Evolutionary conservation across 2,888 invertebrate genomes (phyloP), one percentile per base, ranked within the genome.

Genomic region (Synanthedon tipuliformis): DNA sequence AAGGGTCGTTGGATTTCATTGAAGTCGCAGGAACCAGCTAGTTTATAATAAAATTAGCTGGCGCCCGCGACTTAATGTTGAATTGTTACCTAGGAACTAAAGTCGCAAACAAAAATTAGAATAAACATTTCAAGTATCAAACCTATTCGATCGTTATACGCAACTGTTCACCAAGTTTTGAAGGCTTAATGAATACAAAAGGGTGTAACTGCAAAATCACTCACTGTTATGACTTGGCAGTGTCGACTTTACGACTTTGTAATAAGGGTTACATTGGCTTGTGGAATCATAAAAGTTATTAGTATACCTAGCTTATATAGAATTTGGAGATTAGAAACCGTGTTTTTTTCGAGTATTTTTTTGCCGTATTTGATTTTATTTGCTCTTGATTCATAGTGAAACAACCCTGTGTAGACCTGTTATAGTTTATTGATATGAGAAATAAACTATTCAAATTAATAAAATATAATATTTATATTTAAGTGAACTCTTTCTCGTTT

Each of bases 291-390:
- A 59, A 70, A 76, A 79, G 78, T 80, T 83, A 83, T 85, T 83
- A 84, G 81, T 81, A 71, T 68, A 72, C 67, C 64, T 68, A 73
- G 75, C 73, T 75, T 75, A 78, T 76, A 78, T 72, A 78, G 75
- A 80, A 81, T 83, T 85, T 75, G 73, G 70, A 81, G 81, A 84
- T 85, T 86, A 85, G 81, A 78, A 81, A 78, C 69, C 71, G 59
- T 69, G 63, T 73, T 75, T 75, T 72, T 78, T 70, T 68, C 60
- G 64, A 61, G 64, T 61, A 68, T 71, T 71, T 68, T 34, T 34
- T 34, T 34, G 34, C 8, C 34, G 2, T 34, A 34, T 34, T 34
- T 34, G 57, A 49, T 56, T 56, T 61, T 59, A 57, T 55, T 61
- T 58, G 56, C 52, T 45, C 53, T n/a, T 13, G 10, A 40, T 23